Base-by-base conservation (phyloP, 2,113 vertebrate genomes). In the Xiphophorus hellerii region DNA sequence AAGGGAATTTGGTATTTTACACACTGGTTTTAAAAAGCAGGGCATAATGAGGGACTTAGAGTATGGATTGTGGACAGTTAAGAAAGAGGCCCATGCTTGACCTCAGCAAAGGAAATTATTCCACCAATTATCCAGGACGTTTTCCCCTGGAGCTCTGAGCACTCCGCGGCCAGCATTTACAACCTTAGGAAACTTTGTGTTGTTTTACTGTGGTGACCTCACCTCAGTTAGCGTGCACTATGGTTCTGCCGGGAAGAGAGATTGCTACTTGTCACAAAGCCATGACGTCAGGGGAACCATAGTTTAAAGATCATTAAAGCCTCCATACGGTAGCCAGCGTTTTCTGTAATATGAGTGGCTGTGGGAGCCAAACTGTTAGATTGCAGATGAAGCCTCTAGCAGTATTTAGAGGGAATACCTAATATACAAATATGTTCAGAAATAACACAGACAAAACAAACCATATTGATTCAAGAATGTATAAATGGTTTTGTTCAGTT, bases 81-180 rank as follows among this genome's bases (percentile, higher is more conserved):
- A 84, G 83, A 86, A 78, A 73, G 85, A 88, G 83, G 89, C 86
- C 90, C 87, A 86, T 71, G 89, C 68, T 82, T 93, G 91, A 93
- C 90, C 91, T 93, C 91, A 93, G 83, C 88, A 90, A 81, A 66
- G 83, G 88, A 94, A 93, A 93, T 90, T 74, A 93, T 88, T 81
- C 84, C 35, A 31, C 75, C 89, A 93, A 92, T 93, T 93, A 93
- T 83, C 84, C 85, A 81, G 87, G 81, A 90, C 89, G 76, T 86
- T 87, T 89, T 90, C 80, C 90, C 86, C 84, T 66, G 71, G 74
- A 69, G 78, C 84, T 90, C 89, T 77, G 79, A 90, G 85, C 76
- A 75, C 77, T 92, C 82, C 69, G 87, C 35, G 64, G 86, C 84
- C 69, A 85, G 88, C 58, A 86, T 92, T 93, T 92, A 90, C 78